Percentiles rank a stretch among this genome's conserved stretches.
phyloP scores from a whole-genome alignment of 2,888 invertebrate species.

The Ophonus ardosiacus region DNA sequence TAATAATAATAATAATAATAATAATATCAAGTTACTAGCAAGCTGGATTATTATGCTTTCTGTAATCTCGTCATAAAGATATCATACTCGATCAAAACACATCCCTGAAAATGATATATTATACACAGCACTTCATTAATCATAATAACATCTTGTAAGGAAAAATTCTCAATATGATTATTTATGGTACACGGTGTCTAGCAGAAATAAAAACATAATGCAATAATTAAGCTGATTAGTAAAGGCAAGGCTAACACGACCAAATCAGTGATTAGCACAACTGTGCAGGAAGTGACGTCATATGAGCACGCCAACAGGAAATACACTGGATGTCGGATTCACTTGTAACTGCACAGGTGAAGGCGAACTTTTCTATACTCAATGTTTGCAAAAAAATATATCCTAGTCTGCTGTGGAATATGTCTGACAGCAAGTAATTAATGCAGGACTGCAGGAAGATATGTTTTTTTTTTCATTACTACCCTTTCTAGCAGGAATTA shows the following conservation, averaged over 20 bases:
- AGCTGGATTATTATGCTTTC: too few species aligned
- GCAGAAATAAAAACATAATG: slow-evolving; percentile 27
- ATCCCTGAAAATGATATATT: neutral
- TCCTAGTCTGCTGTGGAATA: neutral
- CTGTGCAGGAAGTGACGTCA: slow-evolving; percentile 33
- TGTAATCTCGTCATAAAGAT: neutral
- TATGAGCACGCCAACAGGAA: slow-evolving; percentile 31
- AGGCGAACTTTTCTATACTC: too few species aligned
- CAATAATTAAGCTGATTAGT: slow-evolving; percentile 32
- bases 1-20: too few species aligned
- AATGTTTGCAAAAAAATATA: neutral
- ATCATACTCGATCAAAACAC: neutral
- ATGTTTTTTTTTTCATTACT: neutral
- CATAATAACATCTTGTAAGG: neutral
- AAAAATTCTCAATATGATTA: neutral
- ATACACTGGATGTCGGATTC: slow-evolving; percentile 37
- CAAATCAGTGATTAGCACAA: slow-evolving; percentile 43
- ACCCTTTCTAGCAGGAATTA: neutral
- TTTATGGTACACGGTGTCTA: neutral
- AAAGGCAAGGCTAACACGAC: slow-evolving; percentile 32
- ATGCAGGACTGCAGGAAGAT: neutral
- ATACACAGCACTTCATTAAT: neutral
- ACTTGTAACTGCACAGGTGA: neutral
- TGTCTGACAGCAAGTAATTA: neutral
- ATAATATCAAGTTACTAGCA: too few species aligned